Base-by-base conservation (phyloP, 2,113 vertebrate species). In the Atherinomorus stipes region DNA sequence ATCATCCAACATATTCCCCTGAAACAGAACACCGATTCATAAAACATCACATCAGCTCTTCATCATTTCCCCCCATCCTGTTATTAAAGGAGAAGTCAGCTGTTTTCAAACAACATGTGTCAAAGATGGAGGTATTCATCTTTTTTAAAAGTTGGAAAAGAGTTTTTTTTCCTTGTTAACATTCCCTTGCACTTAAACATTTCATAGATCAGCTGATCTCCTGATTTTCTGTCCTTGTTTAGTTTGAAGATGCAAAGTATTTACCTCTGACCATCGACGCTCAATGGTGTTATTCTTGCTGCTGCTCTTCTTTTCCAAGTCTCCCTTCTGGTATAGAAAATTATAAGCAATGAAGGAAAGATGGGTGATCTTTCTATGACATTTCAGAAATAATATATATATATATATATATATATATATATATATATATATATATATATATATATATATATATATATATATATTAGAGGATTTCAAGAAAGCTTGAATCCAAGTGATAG, bases 201-300 rank as follows among this genome's bases (percentile, higher is more conserved):
- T 31, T 7, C 3, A 4, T 4, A 31, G 28, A 31, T 7, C 28
- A 31, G 28, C 28, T 4, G 28, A 31, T 31, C 7, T 31, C 3
- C n/a, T 50, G 47, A 3, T 21, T 50, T 50, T 50, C 9, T n/a
- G 19, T 47, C 45, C n/a, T n/a, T 22, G 11, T 1, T 21, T 19
- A 49, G 47, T 50, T 3, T 15, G 7, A 7, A 26, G 23, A 53
- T 26, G 13, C 1, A 1, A 31, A 2, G 11, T 13, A 16, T 21
- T 73, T 81, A 90, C 87, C 83, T 87, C 78, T 1, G 83, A 87
- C 54, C 63, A 68, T 23, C 74, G 51, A 1, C 51, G 74, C 3
- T 21, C 4, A 2, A 31, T 28, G 0, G 74, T 67, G 13, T 72
- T 11, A 5, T 70, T 66, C 34, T 66, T 69, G 28, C 16, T 0